phyloP scores from a whole-genome alignment of 2,113 vertebrate species.

The Chinchilla lanigera region DNA sequence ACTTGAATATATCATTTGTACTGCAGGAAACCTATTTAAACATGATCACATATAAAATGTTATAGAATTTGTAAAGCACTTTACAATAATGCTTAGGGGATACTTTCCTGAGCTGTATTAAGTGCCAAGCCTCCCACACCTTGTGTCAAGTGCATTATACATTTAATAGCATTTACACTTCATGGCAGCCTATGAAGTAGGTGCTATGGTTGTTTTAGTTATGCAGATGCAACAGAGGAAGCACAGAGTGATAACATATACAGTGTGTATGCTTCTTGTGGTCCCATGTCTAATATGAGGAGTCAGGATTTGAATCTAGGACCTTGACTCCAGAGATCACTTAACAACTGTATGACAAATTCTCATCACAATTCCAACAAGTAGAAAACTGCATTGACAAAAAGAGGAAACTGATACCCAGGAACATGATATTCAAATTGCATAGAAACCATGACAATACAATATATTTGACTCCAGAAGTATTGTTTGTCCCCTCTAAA shows the following conservation, averaged over 20 bases:
- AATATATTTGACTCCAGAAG: not conserved
- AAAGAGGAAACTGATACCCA: not conserved
- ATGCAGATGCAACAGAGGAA: not conserved
- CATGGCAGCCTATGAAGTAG: not conserved
- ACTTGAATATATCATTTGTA: not conserved
- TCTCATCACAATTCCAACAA: not conserved
- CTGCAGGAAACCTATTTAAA: not conserved
- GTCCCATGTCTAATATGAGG: not conserved
- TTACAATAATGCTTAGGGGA: not conserved
- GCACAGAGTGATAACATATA: too few species aligned
- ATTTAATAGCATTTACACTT: not conserved
- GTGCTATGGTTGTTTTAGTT: not conserved
- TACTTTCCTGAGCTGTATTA: not conserved
- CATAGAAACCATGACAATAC: not conserved
- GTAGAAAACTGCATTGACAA: not conserved
- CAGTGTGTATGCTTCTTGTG: not conserved
- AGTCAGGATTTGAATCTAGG: not conserved
- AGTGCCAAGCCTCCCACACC: not conserved
- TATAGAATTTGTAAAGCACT: not conserved
- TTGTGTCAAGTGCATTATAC: not conserved
- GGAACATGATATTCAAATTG: not conserved
- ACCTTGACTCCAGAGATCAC: not conserved
- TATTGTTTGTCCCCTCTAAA: not conserved
- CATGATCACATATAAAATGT: not conserved
- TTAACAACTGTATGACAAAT: not conserved